phyloP scores from a whole-genome alignment of 2,113 vertebrate species.

The Phodopus roborovskii region DNA sequence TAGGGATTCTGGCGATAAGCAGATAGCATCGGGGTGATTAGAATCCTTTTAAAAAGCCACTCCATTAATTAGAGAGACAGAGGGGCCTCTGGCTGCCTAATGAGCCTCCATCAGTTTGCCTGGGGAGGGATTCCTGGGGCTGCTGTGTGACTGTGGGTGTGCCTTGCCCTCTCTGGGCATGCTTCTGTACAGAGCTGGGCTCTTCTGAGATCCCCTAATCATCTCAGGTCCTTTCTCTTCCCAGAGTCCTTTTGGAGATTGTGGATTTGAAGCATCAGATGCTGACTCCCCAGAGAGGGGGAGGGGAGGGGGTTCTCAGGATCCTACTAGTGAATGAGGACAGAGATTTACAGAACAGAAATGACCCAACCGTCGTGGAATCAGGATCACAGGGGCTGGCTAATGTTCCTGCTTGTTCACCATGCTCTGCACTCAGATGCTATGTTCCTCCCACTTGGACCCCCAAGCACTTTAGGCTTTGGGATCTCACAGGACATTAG shows the following conservation, averaged over 20 bases:
- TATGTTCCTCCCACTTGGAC: not conserved
- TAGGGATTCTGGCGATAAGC: conserved; percentile 91
- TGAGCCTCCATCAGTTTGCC: conserved; percentile 87
- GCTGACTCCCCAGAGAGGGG: not conserved
- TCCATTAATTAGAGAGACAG: conserved; percentile 93
- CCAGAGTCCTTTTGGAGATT: conserved; percentile 60
- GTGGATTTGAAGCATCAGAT: not conserved
- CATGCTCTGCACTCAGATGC: not conserved
- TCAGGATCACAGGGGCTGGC: not conserved
- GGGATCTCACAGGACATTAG: no score
- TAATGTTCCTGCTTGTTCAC: not conserved
- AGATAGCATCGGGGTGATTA: conserved; percentile 92
- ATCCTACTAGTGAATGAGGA: not conserved
- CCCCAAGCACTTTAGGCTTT: not conserved
- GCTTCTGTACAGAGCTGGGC: not conserved
- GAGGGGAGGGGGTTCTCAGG: not conserved
- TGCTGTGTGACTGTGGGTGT: conserved; percentile 89
- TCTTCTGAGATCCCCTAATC: not conserved
- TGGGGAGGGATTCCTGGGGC: conserved; percentile 86
- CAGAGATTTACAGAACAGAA: not conserved
- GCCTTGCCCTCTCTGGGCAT: conserved; percentile 77
- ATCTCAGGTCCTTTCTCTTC: conserved; percentile 79
- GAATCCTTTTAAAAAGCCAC: conserved; percentile 93
- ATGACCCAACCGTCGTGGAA: no score
- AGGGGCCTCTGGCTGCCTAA: conserved; percentile 89